These are phyloP conservation scores for Chrysoperla carnea DNA, from an alignment of 1,140 invertebrate genomes.

Conservation along the genomic window DNA sequence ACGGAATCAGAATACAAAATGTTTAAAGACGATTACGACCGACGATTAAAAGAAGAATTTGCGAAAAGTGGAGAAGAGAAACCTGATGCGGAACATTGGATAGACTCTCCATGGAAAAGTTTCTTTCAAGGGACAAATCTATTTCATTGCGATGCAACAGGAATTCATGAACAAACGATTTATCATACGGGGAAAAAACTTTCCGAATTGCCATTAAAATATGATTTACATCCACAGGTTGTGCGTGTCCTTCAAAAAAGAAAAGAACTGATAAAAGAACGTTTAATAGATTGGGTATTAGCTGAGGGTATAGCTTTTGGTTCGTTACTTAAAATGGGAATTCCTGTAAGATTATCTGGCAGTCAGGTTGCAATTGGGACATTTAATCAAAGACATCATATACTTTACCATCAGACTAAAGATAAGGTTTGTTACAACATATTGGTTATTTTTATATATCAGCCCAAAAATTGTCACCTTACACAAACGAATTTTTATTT, in stretches of 20 bases:
- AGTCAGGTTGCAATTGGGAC: conserved; percentile 71
- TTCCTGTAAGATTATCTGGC: conserved; percentile 49
- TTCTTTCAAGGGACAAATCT: conserved; percentile 21
- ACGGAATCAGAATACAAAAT: conserved; percentile 48
- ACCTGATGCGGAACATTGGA: conserved; percentile 41
- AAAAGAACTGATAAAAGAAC: conserved; percentile 43
- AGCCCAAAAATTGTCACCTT: too few relatives aligned
- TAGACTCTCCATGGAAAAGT: conserved; percentile 71
- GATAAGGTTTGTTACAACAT: conserved; percentile 39
- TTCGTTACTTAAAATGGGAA: conserved; percentile 42
- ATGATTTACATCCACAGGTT: conserved; percentile 39
- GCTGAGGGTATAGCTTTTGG: conserved; percentile 71
- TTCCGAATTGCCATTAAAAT: conserved; percentile 41
- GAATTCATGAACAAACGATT: conserved; percentile 43
- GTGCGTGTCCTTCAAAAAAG: conserved; percentile 37
- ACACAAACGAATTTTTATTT: too few relatives aligned
- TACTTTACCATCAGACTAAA: conserved; percentile 62
- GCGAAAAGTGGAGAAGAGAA: conserved; percentile 40
- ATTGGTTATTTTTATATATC: background rate
- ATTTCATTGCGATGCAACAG: conserved; percentile 37
- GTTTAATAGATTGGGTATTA: conserved; percentile 65
- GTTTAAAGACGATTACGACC: conserved; percentile 43
- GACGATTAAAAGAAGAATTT: conserved; percentile 62
- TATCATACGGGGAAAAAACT: conserved; percentile 48
- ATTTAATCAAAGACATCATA: conserved; percentile 39